Conservation (phyloP, 1,140 invertebrate genomes). For the Aphidius gifuensis region DNA sequence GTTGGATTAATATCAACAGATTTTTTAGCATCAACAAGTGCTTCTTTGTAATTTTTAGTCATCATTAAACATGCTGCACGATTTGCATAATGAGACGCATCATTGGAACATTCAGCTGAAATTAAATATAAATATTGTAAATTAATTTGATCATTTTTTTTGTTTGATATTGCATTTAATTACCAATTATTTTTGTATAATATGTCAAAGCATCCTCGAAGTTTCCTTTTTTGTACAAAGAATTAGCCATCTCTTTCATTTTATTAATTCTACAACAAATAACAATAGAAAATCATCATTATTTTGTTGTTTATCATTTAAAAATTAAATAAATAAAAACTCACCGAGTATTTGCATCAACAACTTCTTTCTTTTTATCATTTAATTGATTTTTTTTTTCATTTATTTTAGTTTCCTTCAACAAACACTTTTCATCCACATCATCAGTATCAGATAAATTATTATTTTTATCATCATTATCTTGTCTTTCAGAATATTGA, state of each 20-base stretch:
- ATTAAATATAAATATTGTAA: not conserved
- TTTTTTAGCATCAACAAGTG: conserved; percentile 6
- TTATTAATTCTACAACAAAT: not conserved
- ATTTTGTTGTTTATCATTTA: not conserved
- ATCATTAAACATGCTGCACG: conserved; percentile 6
- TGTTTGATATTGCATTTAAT: not conserved
- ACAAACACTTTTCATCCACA: not conserved
- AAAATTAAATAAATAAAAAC: too few species aligned
- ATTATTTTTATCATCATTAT: not conserved
- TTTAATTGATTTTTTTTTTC: too few species aligned
- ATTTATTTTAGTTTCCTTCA: too few species aligned
- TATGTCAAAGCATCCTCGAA: not conserved
- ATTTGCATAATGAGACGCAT: conserved; percentile 1
- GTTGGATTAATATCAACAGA: conserved; percentile 6
- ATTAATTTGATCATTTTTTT: not conserved
- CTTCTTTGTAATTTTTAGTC: conserved; percentile 4
- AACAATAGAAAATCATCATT: not conserved
- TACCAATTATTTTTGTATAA: conserved; percentile 14
- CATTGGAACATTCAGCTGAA: not conserved
- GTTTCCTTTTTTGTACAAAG: not conserved
- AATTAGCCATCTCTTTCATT: not conserved
- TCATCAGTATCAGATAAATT: too few species aligned
- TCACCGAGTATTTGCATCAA: too few species aligned
- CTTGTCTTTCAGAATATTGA: not conserved
- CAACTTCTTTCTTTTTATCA: too few species aligned